Conservation (phyloP, 2,797 vertebrate species). For the Zenarchopterus dispar region DNA sequence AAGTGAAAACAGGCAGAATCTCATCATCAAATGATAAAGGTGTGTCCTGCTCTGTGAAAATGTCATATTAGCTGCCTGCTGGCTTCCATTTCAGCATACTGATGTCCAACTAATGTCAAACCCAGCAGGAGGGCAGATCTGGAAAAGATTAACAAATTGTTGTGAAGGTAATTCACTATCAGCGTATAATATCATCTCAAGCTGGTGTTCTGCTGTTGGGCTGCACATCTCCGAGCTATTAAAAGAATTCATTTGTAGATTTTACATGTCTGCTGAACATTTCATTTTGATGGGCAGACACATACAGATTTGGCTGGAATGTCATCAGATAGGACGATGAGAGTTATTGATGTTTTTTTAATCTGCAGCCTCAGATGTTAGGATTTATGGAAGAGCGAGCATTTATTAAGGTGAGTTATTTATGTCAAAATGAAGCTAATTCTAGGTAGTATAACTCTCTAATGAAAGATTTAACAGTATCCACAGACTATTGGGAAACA, state of each 20-base stretch:
- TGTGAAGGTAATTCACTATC: slow-evolving; percentile 54
- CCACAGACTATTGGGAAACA: no score
- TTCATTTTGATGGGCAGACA: slow-evolving; percentile 82
- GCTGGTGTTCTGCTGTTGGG: slow-evolving; percentile 27
- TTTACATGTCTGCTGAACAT: slow-evolving; percentile 73
- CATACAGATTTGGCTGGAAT: slow-evolving; percentile 47
- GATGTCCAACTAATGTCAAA: slow-evolving; percentile 60
- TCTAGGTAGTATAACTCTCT: no score
- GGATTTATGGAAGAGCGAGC: not conserved
- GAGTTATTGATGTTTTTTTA: slow-evolving; percentile 19
- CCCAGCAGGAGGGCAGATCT: slow-evolving; percentile 59
- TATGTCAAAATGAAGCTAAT: not conserved
- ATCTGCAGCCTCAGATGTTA: slow-evolving; percentile 17
- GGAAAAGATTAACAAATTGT: slow-evolving; percentile 67
- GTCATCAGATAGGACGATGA: slow-evolving; percentile 8
- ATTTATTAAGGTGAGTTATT: not conserved
- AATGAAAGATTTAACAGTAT: no score
- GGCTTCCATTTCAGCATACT: slow-evolving; percentile 57
- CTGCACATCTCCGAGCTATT: slow-evolving; percentile 60
- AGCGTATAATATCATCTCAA: slow-evolving; percentile 36
- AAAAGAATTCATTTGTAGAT: slow-evolving; percentile 52
- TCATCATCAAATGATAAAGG: slow-evolving; percentile 43
- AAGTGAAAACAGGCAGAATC: slow-evolving; percentile 31
- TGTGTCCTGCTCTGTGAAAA: slow-evolving; percentile 61
- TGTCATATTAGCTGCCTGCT: slow-evolving; percentile 68